These are phyloP conservation scores for Drosophila pseudotakahashii DNA, from an alignment of 2,888 invertebrate genomes.

Conservation along the genomic window DNA sequence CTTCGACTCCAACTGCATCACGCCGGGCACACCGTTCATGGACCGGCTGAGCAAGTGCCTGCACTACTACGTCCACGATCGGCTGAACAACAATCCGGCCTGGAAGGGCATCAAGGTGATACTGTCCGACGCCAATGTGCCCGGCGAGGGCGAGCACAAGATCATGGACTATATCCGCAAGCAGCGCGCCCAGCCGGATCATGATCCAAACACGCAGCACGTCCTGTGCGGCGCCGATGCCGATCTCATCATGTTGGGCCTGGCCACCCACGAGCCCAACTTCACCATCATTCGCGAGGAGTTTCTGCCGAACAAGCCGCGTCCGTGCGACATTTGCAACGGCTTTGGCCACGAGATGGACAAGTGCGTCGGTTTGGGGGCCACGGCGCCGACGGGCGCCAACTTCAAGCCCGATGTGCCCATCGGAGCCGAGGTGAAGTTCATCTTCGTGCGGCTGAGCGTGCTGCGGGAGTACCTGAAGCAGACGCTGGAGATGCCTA, in stretches of 20 bases:
- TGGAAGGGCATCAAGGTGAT: conserved; percentile 98
- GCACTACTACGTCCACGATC: conserved; percentile 85
- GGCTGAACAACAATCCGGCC: conserved; percentile 95
- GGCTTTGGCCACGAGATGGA: conserved; percentile 96
- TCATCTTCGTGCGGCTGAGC: conserved; percentile 96
- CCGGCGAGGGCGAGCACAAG: conserved; percentile 99
- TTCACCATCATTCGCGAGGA: conserved; percentile 99
- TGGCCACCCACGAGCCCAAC: conserved; percentile 99
- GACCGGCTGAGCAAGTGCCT: conserved; percentile 92
- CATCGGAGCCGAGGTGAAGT: conserved; percentile 91
- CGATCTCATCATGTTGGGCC: conserved; percentile 98
- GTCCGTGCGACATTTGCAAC: conserved; percentile 98
- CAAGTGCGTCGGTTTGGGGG: conserved; percentile 92
- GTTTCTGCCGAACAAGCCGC: conserved; percentile 98
- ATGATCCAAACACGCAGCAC: conserved; percentile 99
- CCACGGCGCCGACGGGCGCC: conserved; percentile 85
- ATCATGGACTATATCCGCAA: conserved; percentile 99
- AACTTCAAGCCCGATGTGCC: conserved; percentile 85
- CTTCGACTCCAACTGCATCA: conserved; percentile 99
- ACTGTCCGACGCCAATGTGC: conserved; percentile 99
- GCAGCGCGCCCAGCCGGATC: conserved; percentile 96
- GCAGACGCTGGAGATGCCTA: conserved; percentile 94
- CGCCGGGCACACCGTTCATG: conserved; percentile 99
- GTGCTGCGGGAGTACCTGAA: conserved; percentile 97
- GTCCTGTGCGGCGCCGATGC: conserved; percentile 99